Evolutionary conservation across 2,113 vertebrate species (phyloP).

Genomic region (Oplegnathus fasciatus): DNA sequence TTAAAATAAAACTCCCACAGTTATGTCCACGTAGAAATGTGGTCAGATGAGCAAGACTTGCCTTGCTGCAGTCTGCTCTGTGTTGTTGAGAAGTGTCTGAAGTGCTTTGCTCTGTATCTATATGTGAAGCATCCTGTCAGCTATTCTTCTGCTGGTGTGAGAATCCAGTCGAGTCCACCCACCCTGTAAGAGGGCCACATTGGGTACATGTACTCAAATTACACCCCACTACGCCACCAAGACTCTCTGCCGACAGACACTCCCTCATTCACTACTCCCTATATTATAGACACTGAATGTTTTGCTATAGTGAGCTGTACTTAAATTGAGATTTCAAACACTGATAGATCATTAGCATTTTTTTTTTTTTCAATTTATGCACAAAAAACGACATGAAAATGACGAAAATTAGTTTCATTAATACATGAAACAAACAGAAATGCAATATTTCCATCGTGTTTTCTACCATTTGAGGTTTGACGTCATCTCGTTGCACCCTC

Average conservation of each 20-base stretch:
- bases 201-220: conserved; percentile 3
- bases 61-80: background rate
- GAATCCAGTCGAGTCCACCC: conserved; percentile 22
- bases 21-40: too few relatives aligned
- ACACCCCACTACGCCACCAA: conserved; percentile 7
- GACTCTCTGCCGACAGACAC: background rate
- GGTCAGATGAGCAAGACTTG: background rate
- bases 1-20: too few relatives aligned
- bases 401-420: too few relatives aligned
- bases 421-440: too few relatives aligned
- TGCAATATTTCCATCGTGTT: too few relatives aligned
- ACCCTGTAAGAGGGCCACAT: background rate
- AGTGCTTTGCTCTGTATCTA: background rate
- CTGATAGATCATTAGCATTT: background rate
- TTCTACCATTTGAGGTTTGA: too few relatives aligned
- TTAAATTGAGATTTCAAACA: background rate
- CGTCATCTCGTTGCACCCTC: too few relatives aligned
- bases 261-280: background rate
- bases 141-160: conserved; percentile 52
- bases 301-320: background rate
- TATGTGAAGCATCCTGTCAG: conserved; percentile 27
- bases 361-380: too few relatives aligned
- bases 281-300: background rate
- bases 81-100: background rate
- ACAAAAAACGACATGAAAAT: too few relatives aligned